Percentiles rank a stretch among this genome's conserved stretches.
Conservation (phyloP, 2,888 invertebrate genomes). For the Orgyia antiqua region DNA sequence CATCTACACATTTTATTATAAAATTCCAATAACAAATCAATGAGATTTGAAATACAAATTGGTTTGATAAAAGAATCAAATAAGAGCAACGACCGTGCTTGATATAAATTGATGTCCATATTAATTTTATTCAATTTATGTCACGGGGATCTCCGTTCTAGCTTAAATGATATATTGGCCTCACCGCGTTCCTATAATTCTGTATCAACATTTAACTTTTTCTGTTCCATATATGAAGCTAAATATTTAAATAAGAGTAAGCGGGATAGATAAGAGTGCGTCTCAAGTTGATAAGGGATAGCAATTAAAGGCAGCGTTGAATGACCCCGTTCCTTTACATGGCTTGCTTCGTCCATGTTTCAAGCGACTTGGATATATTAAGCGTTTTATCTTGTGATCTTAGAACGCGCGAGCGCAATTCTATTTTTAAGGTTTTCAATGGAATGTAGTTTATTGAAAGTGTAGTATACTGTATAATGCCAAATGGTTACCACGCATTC, state of each 20-base stretch:
- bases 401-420: slow-evolving; percentile 59
- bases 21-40: neutral
- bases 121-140: slow-evolving; percentile 65
- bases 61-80: slow-evolving; percentile 24
- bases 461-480: too few species aligned
- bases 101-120: slow-evolving; percentile 49
- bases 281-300: slow-evolving; percentile 52
- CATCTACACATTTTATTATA: too few species aligned
- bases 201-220: slow-evolving; percentile 48
- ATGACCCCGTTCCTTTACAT: slow-evolving; percentile 52
- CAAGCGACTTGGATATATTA: slow-evolving; percentile 41
- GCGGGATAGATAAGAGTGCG: slow-evolving; percentile 34
- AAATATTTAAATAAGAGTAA: slow-evolving; percentile 54
- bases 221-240: slow-evolving; percentile 48
- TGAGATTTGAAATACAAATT: slow-evolving; percentile 13
- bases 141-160: slow-evolving; percentile 29
- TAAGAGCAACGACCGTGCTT: slow-evolving; percentile 37
- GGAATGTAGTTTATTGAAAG: slow-evolving; percentile 27
- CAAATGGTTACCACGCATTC: too few species aligned
- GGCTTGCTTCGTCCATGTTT: slow-evolving; percentile 50
- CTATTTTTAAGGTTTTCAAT: slow-evolving; percentile 26
- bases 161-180: slow-evolving; percentile 41
- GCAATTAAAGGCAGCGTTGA: slow-evolving; percentile 56
- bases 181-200: slow-evolving; percentile 54
- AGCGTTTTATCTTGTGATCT: slow-evolving; percentile 60